Conservation (phyloP, 2,888 invertebrate genomes). For the Mimas tiliae region DNA sequence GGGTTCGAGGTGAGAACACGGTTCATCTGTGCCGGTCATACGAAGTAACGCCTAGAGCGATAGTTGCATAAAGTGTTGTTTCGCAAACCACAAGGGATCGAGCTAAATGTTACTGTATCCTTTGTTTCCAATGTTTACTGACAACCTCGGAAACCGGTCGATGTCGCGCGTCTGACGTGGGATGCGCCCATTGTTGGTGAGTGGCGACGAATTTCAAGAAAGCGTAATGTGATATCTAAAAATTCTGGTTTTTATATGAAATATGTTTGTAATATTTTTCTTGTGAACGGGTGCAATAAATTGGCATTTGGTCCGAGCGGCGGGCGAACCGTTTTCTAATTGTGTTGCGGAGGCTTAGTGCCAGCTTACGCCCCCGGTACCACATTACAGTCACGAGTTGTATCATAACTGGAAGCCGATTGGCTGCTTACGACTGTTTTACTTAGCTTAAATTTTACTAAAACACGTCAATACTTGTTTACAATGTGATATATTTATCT, state of each 20-base stretch:
- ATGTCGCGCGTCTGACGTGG: constrained; percentile 4
- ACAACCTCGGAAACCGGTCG: constrained; percentile 37
- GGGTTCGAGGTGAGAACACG: constrained; percentile 38
- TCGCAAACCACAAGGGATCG: constrained; percentile 66
- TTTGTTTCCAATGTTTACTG: constrained; percentile 60
- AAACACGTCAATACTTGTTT: constrained; percentile 18
- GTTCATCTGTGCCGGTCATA: constrained; percentile 53
- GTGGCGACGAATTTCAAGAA: constrained; percentile 7
- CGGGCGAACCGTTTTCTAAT: constrained; percentile 40
- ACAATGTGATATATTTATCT: constrained; percentile 19
- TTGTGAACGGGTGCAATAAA: constrained; percentile 21
- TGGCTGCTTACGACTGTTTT: constrained; percentile 27
- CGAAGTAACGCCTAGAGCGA: constrained; percentile 57
- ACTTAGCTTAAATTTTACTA: constrained; percentile 27
- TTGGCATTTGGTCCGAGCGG: not conserved
- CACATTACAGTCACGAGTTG: constrained; percentile 5
- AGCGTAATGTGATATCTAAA: constrained; percentile 21
- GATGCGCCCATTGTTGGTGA: constrained; percentile 15
- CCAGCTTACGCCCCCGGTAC: constrained; percentile 44
- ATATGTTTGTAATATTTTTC: not conserved
- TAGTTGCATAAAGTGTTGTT: constrained; percentile 64
- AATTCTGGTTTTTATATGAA: constrained; percentile 14
- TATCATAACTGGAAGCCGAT: not conserved
- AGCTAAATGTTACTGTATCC: constrained; percentile 67
- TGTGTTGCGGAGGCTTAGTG: constrained; percentile 60